These are phyloP conservation scores for Vulpes vulpes DNA, from an alignment of 2,113 vertebrate genomes.

Conservation along the genomic window DNA sequence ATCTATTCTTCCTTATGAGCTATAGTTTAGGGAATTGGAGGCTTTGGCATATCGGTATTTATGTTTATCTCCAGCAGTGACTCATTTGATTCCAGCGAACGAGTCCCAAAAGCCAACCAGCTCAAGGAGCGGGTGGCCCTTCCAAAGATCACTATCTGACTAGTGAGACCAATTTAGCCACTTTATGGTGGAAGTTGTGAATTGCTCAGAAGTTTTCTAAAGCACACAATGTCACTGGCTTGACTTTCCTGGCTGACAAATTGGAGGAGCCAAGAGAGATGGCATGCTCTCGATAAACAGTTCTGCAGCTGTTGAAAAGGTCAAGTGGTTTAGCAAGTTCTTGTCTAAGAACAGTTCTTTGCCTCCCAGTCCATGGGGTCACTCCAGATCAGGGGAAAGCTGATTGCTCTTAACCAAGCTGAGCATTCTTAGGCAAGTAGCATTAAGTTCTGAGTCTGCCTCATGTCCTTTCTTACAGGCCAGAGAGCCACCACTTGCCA, in stretches of 20 bases:
- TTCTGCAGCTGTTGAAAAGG: constrained; percentile 70
- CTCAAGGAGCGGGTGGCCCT: not conserved
- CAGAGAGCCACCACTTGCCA: not conserved
- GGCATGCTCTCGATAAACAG: constrained; percentile 55
- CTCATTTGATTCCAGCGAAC: constrained; percentile 41
- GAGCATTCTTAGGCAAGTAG: not conserved
- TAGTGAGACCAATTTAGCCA: constrained; percentile 24
- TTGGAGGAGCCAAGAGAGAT: not conserved
- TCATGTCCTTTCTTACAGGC: not conserved
- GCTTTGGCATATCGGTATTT: not conserved
- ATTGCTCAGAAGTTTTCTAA: constrained; percentile 59
- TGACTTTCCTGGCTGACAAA: constrained; percentile 47
- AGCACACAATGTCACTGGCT: constrained; percentile 61
- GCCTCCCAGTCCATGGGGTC: not conserved
- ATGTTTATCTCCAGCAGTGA: not conserved
- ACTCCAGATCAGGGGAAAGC: not conserved
- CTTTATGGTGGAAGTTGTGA: constrained; percentile 57
- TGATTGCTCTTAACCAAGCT: not conserved
- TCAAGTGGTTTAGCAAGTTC: constrained; percentile 73
- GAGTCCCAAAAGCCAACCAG: constrained; percentile 2
- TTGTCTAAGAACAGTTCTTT: constrained; percentile 59
- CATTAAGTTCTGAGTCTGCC: not conserved
- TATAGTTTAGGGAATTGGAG: not conserved
- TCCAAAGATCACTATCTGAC: constrained; percentile 36
- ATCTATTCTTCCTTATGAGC: not conserved